Evolutionary conservation across 2,797 vertebrate genomes (phyloP).

Genomic region (Pangasius djambal): DNA sequence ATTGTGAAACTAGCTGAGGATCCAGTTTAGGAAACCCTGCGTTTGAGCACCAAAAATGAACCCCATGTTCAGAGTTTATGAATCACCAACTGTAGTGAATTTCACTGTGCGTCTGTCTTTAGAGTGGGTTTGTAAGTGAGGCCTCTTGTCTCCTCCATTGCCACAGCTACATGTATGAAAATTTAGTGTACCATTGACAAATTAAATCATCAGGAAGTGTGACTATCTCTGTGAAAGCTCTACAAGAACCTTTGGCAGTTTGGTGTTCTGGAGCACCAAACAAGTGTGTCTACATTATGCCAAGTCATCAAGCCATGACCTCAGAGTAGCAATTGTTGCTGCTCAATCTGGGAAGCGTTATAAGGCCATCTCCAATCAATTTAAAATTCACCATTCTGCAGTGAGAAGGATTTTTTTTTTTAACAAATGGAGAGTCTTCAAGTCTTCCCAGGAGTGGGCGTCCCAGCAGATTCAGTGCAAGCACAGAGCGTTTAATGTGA

Average conservation of each 20-base stretch:
- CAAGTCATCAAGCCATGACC: neutral
- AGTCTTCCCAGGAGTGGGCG: neutral
- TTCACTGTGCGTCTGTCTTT: neutral
- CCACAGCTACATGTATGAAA: neutral
- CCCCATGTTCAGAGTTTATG: neutral
- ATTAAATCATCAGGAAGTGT: neutral
- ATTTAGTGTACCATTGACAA: neutral
- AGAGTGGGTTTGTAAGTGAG: neutral
- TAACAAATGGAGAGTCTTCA: neutral
- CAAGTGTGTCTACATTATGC: neutral
- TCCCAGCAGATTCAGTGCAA: neutral
- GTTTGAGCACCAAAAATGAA: neutral
- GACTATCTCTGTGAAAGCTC: neutral
- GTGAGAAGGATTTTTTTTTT: neutral
- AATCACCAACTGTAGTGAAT: neutral
- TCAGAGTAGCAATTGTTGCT: no score
- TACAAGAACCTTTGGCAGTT: neutral
- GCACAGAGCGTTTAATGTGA: neutral
- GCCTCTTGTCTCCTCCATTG: neutral
- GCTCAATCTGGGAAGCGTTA: neutral
- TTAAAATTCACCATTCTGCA: neutral
- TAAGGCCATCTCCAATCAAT: neutral
- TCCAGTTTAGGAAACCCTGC: neutral
- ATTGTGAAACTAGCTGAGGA: neutral
- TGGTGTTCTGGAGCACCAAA: neutral